Evolutionary conservation across 2,888 invertebrate species (phyloP).

Genomic region (Hymenopus coronatus): DNA sequence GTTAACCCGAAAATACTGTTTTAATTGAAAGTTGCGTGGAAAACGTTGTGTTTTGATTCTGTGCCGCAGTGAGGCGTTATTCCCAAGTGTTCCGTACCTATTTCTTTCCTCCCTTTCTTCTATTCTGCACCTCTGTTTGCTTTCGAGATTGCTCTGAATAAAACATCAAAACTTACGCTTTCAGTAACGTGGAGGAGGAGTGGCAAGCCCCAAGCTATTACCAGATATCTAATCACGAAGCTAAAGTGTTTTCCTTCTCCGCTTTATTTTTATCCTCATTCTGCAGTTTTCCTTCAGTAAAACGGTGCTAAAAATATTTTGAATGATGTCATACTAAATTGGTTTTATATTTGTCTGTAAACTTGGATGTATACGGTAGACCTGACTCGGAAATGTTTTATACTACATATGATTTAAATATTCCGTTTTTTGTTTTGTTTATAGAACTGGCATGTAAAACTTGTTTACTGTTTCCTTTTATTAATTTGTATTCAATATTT

Average conservation of each 20-base stretch:
- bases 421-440: not conserved
- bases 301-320: not conserved
- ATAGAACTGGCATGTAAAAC: not conserved
- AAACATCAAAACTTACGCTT: not conserved
- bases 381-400: no score
- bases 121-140: not conserved
- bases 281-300: not conserved
- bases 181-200: not conserved
- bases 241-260: not conserved
- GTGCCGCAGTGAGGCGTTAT: not conserved
- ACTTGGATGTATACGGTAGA: not conserved
- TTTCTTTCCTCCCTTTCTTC: not conserved
- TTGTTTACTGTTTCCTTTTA: not conserved
- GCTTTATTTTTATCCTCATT: not conserved
- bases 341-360: not conserved
- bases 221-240: not conserved
- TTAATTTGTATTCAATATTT: no score
- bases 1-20: not conserved
- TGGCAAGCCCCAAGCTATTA: not conserved
- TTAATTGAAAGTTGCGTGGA: not conserved
- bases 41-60: not conserved
- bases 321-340: not conserved
- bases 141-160: conserved; percentile 17
- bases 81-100: not conserved
- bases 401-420: no score